A percentile compares a stretch with the other conserved stretches of the same genome.
These are phyloP conservation scores for Andrena cerasifolii DNA, from an alignment of 1,140 invertebrate species.

Conservation along the genomic window DNA sequence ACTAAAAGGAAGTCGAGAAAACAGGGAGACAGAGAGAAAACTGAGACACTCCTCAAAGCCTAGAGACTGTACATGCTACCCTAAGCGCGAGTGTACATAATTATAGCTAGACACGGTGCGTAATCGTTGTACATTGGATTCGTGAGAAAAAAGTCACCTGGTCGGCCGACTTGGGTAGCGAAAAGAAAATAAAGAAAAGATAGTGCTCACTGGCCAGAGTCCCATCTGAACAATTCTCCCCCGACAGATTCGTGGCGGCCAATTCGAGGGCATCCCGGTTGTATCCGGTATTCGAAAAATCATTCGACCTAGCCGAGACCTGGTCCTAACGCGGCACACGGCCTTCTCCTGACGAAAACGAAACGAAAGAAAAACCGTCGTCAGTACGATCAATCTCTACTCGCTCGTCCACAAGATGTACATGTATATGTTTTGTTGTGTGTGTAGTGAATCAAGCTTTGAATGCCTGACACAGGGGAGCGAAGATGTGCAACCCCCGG, in stretches of 20 bases:
- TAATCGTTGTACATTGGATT: constrained; percentile 17
- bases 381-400: constrained; percentile 39
- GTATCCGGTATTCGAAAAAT: constrained; percentile 56
- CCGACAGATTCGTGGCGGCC: constrained; percentile 41
- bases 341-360: constrained; percentile 47
- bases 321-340: constrained; percentile 54
- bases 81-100: constrained; percentile 2
- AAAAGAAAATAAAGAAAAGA: constrained; percentile 61
- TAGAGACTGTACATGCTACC: constrained; percentile 15
- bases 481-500: constrained; percentile 22
- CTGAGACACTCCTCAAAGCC: background rate
- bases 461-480: background rate
- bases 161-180: constrained; percentile 15
- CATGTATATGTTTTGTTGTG: background rate
- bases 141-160: constrained; percentile 21
- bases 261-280: constrained; percentile 47
- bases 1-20: constrained; percentile 3
- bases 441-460: constrained; percentile 9
- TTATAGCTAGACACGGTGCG: background rate
- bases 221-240: constrained; percentile 35
- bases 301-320: constrained; percentile 53
- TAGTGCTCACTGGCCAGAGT: constrained; percentile 53
- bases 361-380: constrained; percentile 51
- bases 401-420: constrained; percentile 20
- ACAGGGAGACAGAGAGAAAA: background rate